Conservation (phyloP, 2,113 vertebrate genomes). For the Pseudonaja textilis region DNA sequence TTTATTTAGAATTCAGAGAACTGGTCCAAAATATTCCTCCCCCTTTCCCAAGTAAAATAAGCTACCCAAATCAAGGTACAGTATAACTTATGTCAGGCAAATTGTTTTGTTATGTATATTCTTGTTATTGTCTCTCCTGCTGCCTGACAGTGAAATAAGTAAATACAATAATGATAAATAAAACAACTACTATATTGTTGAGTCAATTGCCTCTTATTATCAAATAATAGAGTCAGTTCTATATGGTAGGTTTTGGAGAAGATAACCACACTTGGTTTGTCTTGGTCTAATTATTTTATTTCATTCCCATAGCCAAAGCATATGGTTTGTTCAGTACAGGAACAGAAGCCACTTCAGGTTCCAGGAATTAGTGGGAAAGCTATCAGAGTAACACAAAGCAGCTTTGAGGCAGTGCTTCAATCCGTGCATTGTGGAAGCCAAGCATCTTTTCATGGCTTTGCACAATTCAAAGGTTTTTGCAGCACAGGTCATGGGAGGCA, state of each 20-base stretch:
- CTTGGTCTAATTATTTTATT: neutral
- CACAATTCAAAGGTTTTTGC: neutral
- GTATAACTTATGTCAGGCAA: neutral
- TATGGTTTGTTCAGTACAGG: neutral
- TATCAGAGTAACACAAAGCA: neutral
- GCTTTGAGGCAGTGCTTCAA: neutral
- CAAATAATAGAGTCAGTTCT: neutral
- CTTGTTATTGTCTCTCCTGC: neutral
- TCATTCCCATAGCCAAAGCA: neutral
- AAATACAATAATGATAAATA: neutral
- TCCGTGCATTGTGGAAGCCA: neutral
- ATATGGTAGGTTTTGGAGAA: neutral
- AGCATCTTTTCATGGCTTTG: neutral
- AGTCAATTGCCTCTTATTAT: neutral
- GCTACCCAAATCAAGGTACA: neutral
- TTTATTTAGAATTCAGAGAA: neutral
- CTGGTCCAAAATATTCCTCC: neutral
- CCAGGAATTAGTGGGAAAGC: neutral
- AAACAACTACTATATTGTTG: neutral
- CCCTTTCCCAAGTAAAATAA: neutral
- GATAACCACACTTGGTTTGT: neutral
- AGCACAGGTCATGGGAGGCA: neutral
- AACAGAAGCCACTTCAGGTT: neutral
- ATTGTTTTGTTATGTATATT: neutral
- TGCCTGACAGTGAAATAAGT: neutral